These are phyloP conservation scores for Ceraclea dissimilis DNA, from an alignment of 2,888 invertebrate species.

Conservation along the genomic window DNA sequence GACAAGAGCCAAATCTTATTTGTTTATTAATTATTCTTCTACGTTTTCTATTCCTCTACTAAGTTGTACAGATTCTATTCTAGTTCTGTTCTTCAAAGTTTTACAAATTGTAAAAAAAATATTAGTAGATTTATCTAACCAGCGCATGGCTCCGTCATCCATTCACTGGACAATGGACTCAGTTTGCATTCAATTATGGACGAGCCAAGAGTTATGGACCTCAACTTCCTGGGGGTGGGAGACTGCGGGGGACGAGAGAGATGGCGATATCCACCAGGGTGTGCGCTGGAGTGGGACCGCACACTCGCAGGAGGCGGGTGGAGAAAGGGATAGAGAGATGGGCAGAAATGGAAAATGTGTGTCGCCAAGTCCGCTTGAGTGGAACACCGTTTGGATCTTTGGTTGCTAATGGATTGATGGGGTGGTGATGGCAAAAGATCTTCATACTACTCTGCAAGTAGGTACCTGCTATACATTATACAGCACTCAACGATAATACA, in stretches of 20 bases:
- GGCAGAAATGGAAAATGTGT: slow-evolving; percentile 47
- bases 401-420: slow-evolving; percentile 46
- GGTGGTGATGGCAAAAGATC: slow-evolving; percentile 30
- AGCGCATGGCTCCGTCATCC: slow-evolving; percentile 17
- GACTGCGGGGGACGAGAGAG: slow-evolving; percentile 29
- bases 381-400: slow-evolving; percentile 37
- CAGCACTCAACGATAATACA: too few relatives aligned
- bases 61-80: too few relatives aligned
- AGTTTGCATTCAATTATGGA: slow-evolving; percentile 47
- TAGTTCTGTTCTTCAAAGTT: too few relatives aligned
- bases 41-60: too few relatives aligned
- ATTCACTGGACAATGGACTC: slow-evolving; percentile 38
- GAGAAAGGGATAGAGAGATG: slow-evolving; percentile 29
- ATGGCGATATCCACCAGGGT: slow-evolving; percentile 3
- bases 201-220: slow-evolving; percentile 32
- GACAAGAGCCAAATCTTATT: too few relatives aligned
- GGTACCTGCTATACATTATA: not conserved
- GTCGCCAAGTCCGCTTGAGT: slow-evolving; percentile 43
- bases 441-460: not conserved
- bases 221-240: slow-evolving; percentile 5
- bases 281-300: slow-evolving; percentile 43
- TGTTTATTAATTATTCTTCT: too few relatives aligned
- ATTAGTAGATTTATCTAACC: too few relatives aligned
- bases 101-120: too few relatives aligned
- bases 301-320: slow-evolving; percentile 28